phyloP scores from a whole-genome alignment of 2,113 vertebrate species.

The Ailurus styani region DNA sequence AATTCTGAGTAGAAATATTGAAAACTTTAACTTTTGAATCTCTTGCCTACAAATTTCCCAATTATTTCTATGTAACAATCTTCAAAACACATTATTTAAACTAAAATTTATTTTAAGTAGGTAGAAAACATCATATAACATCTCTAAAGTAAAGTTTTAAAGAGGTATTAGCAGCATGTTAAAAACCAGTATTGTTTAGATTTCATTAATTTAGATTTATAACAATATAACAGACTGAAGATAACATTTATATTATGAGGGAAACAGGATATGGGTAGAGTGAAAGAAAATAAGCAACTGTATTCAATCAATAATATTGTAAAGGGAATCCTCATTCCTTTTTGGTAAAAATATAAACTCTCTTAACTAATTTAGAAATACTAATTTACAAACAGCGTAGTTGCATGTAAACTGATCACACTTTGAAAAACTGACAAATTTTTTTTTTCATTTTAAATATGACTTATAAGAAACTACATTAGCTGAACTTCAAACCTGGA shows the following conservation, averaged over 20 bases:
- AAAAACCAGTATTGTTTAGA: not conserved
- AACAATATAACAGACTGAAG: not conserved
- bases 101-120: not conserved
- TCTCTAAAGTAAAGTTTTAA: not conserved
- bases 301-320: not conserved
- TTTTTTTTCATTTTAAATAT: not conserved
- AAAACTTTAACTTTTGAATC: not conserved
- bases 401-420: not conserved
- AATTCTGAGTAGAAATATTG: not conserved
- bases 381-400: not conserved
- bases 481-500: not conserved
- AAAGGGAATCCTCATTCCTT: not conserved
- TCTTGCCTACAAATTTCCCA: not conserved
- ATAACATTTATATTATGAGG: not conserved
- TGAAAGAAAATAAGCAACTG: not conserved
- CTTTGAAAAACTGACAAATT: not conserved
- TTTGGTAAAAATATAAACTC: not conserved
- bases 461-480: not conserved
- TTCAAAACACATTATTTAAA: not conserved
- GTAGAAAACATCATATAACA: not conserved
- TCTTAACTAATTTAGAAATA: not conserved
- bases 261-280: not conserved
- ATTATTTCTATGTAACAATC: not conserved
- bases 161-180: not conserved
- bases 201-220: conserved; percentile 7